Conservation (phyloP, 2,797 vertebrate genomes). For the Sebastes dallii region DNA sequence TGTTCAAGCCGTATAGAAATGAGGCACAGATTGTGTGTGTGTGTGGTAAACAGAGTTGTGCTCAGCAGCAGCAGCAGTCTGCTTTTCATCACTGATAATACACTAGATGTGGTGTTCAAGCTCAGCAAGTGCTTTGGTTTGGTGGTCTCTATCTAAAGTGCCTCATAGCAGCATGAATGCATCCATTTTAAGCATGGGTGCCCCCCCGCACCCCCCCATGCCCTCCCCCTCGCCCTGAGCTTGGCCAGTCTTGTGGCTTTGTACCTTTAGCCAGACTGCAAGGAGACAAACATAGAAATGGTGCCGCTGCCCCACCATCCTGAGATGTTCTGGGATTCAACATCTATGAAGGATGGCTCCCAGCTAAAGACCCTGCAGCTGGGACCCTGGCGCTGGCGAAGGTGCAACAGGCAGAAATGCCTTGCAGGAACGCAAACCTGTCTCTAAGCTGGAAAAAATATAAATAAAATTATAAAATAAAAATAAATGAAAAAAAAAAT, state of each 20-base stretch:
- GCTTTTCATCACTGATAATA: slow-evolving; percentile 41
- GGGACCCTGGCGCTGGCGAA: no score
- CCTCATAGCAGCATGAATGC: slow-evolving; percentile 10
- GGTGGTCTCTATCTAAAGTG: slow-evolving; percentile 38
- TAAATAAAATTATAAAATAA: no score
- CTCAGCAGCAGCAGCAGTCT: slow-evolving; percentile 18
- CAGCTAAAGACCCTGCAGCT: no score
- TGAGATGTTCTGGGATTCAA: no score
- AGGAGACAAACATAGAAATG: not conserved
- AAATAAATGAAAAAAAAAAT: no score
- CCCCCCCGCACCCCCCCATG: not conserved
- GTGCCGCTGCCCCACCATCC: no score
- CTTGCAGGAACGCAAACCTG: no score
- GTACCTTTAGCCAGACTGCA: not conserved
- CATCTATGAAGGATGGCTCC: no score
- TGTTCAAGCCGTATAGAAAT: slow-evolving; percentile 22
- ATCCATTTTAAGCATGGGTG: slow-evolving; percentile 17
- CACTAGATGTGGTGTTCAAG: slow-evolving; percentile 16
- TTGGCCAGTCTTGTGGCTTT: not conserved
- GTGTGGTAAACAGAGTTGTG: slow-evolving; percentile 15
- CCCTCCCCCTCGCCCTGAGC: not conserved
- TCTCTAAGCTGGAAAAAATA: no score
- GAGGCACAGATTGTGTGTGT: not conserved
- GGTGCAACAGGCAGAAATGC: no score
- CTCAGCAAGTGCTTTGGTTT: slow-evolving; percentile 26